Base-by-base conservation (phyloP, 2,888 invertebrate genomes). In the Apotomis betuletana region DNA sequence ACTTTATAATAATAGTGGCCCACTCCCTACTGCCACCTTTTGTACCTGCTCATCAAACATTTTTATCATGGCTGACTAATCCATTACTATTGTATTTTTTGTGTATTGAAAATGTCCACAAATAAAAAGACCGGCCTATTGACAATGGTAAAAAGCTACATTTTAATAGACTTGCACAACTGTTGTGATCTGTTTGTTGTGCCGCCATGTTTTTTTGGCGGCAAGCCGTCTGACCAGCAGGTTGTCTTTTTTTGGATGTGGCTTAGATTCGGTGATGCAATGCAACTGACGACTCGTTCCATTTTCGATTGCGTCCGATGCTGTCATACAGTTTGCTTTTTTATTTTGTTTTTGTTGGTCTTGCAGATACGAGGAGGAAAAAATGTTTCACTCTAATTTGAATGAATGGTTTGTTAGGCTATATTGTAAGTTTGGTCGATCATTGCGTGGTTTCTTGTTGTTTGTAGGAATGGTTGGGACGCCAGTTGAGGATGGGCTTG, bases 141-240 rank as follows among this genome's bases (percentile, higher is more conserved):
- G 27, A 27, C 27, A 27, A 27, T 27, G 27, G 27, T 27, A 27
- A 27, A 27, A 27, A 27, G 27, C 27, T 27, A 27, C 27, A 15
- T 27, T 8, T 55, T 8, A 8, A 8, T 27, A 3, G 9, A 4
- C 10, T 44, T 60, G 68, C 8, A 9, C 12, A 41, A 41, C 67
- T 71, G 70, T 44, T 51, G 9, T 5, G 9, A 57, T 51, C 61
- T 44, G 70, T 63, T 67, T 51, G 67, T 13, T 13, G 58, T 70
- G 75, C 71, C 74, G 59, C 44, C 62, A 64, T 58, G 73, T 77
- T 75, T 81, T 74, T 85, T 85, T 82, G 88, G 90, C 90, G 90
- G 86, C 90, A 87, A 77, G 84, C 89, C 64, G 90, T 90, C 90
- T 90, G 85, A 78, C 74, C 69, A 67, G 68, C 67, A 62, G 49